Percentiles rank a stretch among this genome's conserved stretches.
Conservation (phyloP, 2,113 vertebrate species). For the Chaetorhynchus papuensis region DNA sequence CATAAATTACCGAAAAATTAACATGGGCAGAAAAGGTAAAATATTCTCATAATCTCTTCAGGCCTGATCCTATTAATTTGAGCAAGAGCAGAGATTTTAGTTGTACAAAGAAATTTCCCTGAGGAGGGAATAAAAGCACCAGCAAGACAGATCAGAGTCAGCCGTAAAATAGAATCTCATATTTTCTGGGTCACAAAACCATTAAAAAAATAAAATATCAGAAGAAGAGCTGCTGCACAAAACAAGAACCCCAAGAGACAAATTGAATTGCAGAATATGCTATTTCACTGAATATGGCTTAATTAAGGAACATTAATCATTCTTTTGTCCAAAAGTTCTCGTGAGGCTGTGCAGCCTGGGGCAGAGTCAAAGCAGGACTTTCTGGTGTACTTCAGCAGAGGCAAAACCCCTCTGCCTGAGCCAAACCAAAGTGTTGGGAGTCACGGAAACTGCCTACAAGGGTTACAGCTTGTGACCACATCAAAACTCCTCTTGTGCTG, state of each 20-base stretch:
- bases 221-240: neutral
- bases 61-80: neutral
- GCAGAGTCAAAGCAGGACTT: neutral
- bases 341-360: neutral
- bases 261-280: neutral
- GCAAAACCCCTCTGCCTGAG: neutral
- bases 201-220: neutral
- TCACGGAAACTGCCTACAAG: neutral
- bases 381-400: neutral
- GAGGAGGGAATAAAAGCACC: neutral
- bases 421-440: neutral
- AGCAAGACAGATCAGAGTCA: conserved; percentile 14
- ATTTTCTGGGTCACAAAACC: conserved; percentile 59
- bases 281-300: neutral
- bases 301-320: conserved; percentile 25
- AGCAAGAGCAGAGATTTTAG: neutral
- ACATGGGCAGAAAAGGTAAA: neutral
- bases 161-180: neutral
- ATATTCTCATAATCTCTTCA: neutral
- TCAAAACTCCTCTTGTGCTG: neutral
- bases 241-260: conserved; percentile 1
- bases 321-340: neutral
- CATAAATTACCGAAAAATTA: neutral
- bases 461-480: neutral
- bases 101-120: conserved; percentile 6